Conservation (phyloP, 2,888 invertebrate species). For the Xylocampa areola region DNA sequence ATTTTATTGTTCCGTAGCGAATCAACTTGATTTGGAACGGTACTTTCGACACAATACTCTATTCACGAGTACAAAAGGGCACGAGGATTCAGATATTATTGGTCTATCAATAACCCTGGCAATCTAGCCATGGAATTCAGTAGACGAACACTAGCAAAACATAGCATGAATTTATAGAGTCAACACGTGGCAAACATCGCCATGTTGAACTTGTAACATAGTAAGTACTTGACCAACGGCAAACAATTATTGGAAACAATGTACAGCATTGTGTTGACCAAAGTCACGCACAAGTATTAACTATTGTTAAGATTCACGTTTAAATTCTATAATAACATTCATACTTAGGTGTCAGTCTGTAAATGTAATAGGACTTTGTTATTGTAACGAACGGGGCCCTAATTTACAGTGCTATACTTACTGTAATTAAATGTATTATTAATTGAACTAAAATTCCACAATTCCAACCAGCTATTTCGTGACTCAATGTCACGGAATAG, state of each 20-base stretch:
- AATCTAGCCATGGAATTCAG: constrained; percentile 71
- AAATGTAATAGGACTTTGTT: constrained; percentile 4
- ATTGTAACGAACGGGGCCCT: background rate
- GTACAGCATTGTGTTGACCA: constrained; percentile 52
- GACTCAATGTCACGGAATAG: constrained; percentile 2
- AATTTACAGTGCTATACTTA: too few relatives aligned
- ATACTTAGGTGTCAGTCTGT: constrained; percentile 8
- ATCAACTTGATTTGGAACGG: constrained; percentile 14
- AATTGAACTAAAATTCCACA: constrained; percentile 8
- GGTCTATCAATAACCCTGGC: constrained; percentile 79
- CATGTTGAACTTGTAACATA: constrained; percentile 48
- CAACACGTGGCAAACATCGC: constrained; percentile 73
- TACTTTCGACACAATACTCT: constrained; percentile 60
- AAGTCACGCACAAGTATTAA: constrained; percentile 54
- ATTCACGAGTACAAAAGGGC: constrained; percentile 62
- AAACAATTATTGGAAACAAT: constrained; percentile 54
- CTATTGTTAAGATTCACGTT: constrained; percentile 30
- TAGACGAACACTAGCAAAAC: constrained; percentile 66
- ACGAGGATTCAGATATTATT: constrained; percentile 74
- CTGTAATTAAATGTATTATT: constrained; percentile 15
- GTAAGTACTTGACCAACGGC: constrained; percentile 53
- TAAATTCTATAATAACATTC: constrained; percentile 25
- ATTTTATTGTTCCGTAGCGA: constrained; percentile 10
- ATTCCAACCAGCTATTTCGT: too few relatives aligned
- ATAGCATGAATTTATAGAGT: constrained; percentile 62